Percentiles rank a stretch among this genome's conserved stretches.
Conservation (phyloP, 2,888 invertebrate species). For the Leptopilina syphax region DNA sequence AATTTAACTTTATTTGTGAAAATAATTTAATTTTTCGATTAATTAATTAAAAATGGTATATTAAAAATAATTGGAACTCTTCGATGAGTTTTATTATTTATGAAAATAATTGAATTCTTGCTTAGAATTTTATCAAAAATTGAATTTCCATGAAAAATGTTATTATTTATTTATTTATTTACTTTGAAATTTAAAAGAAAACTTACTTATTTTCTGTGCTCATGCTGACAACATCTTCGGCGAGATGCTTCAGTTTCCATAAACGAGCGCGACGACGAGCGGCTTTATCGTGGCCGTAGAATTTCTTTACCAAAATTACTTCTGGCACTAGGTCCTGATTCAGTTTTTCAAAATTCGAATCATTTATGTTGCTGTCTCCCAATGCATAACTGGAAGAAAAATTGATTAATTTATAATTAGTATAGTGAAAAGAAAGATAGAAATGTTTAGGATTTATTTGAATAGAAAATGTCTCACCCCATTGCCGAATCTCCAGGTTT, state of each 20-base stretch:
- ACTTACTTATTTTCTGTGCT: conserved; percentile 82
- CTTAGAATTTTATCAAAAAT: no score
- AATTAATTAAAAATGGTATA: no score
- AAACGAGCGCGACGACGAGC: conserved; percentile 85
- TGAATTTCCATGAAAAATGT: no score
- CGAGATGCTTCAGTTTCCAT: conserved; percentile 96
- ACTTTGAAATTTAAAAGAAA: conserved; percentile 43
- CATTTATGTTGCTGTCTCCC: conserved; percentile 94
- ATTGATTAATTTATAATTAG: background rate
- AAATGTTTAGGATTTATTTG: background rate
- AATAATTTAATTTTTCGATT: no score
- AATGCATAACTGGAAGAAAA: conserved; percentile 86
- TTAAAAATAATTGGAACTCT: no score
- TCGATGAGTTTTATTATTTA: no score
- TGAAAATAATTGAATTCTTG: no score
- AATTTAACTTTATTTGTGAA: no score
- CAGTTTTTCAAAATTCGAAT: conserved; percentile 91
- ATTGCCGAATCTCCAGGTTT: conserved; percentile 95
- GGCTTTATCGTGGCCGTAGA: conserved; percentile 84
- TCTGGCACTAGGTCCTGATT: conserved; percentile 86
- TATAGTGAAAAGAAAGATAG: background rate
- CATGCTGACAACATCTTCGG: conserved; percentile 81
- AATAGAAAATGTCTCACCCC: conserved; percentile 81
- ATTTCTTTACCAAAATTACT: conserved; percentile 96
- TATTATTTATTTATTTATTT: conserved; percentile 58